Evolutionary conservation across 2,888 invertebrate species (phyloP).

Genomic region (Cerceris ruficornis): DNA sequence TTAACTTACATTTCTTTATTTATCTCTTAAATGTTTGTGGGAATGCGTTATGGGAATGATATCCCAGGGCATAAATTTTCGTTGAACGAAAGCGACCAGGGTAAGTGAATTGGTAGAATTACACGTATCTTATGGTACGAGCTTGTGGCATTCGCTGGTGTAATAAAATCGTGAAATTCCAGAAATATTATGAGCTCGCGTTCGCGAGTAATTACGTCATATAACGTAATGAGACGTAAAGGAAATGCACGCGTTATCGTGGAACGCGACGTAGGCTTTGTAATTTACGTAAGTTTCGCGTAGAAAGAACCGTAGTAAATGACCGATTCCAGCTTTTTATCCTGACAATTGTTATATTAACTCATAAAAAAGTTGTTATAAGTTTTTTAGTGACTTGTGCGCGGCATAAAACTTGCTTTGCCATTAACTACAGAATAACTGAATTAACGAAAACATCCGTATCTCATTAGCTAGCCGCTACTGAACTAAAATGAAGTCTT

Average conservation of each 20-base stretch:
- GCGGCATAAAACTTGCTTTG: neutral
- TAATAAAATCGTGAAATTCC: slow-evolving; percentile 26
- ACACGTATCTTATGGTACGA: slow-evolving; percentile 6
- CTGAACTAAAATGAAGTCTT: neutral
- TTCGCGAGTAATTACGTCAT: slow-evolving; percentile 24
- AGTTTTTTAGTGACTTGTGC: neutral
- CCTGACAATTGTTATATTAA: neutral
- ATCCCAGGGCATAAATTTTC: neutral
- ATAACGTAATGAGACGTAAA: slow-evolving; percentile 16
- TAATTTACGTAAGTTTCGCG: neutral
- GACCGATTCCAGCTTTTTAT: slow-evolving; percentile 21
- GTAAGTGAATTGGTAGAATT: slow-evolving; percentile 27
- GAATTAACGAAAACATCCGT: neutral
- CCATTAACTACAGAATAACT: neutral
- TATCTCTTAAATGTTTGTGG: no score
- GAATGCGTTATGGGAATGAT: neutral
- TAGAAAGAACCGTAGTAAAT: neutral
- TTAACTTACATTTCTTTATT: no score
- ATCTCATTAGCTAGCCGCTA: neutral
- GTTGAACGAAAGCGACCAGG: slow-evolving; percentile 2
- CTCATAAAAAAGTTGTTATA: neutral
- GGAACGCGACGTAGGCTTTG: neutral
- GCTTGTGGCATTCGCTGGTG: neutral
- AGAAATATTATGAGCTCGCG: slow-evolving; percentile 16
- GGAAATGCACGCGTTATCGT: neutral